These are phyloP conservation scores for Harpagifer antarcticus DNA, from an alignment of 2,797 vertebrate species.

Conservation along the genomic window DNA sequence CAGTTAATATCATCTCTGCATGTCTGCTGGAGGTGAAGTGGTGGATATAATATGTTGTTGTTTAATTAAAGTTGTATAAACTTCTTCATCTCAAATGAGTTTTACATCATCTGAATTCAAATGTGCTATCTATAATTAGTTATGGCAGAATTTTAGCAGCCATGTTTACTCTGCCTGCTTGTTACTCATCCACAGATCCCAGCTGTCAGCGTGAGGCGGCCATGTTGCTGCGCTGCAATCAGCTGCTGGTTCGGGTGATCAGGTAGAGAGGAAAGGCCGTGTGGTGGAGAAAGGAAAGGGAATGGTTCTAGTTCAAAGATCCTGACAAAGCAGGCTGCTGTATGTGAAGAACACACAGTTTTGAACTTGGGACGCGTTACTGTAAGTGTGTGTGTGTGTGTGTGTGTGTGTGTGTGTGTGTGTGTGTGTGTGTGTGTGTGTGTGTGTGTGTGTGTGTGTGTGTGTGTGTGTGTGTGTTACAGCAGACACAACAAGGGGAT, in stretches of 20 bases:
- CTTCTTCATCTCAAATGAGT: neutral
- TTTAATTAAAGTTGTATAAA: neutral
- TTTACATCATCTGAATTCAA: neutral
- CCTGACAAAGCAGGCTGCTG: neutral
- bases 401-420: constrained; percentile 1
- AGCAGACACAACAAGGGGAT: constrained; percentile 33
- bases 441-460: constrained; percentile 2
- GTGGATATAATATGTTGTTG: neutral
- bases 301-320: constrained; percentile 20
- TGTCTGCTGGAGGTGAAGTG: neutral
- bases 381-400: constrained; percentile 6
- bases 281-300: constrained; percentile 34
- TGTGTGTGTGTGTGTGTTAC: constrained; percentile 13
- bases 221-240: constrained; percentile 25
- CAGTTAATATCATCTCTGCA: neutral
- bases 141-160: neutral
- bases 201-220: constrained; percentile 1
- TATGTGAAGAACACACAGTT: constrained; percentile 22
- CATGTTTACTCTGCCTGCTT: neutral
- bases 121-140: neutral
- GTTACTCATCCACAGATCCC: constrained; percentile 16
- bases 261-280: constrained; percentile 57
- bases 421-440: neutral
- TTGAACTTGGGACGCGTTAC: constrained; percentile 44
- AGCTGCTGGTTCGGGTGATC: constrained; percentile 31